Percentiles rank a stretch among this genome's conserved stretches.
Conservation (phyloP, 2,797 vertebrate species). For the Nannoperca obscura region DNA sequence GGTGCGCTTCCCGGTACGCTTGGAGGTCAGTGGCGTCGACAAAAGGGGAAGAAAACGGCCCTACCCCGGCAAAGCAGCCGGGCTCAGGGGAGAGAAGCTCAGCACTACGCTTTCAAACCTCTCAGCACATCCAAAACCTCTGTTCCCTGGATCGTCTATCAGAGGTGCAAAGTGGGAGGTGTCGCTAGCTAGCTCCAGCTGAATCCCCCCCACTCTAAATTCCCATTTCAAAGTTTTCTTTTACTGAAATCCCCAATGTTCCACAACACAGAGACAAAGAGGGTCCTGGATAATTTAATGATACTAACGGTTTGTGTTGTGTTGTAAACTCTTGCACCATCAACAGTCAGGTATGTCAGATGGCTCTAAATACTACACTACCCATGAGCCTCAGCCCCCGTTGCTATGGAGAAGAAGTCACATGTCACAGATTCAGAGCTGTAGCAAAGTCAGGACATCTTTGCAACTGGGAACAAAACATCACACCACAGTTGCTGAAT, state of each 20-base stretch:
- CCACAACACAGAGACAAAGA: neutral
- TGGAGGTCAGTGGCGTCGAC: slow-evolving; percentile 72
- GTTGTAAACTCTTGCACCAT: neutral
- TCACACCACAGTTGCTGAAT: too few species aligned
- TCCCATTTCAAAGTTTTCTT: neutral
- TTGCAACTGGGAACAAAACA: neutral
- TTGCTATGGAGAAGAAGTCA: slow-evolving; percentile 8
- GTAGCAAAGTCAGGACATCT: neutral
- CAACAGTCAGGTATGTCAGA: neutral
- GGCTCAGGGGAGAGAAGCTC: slow-evolving; percentile 29
- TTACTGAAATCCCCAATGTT: neutral
- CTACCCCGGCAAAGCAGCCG: slow-evolving; percentile 61
- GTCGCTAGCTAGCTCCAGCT: neutral
- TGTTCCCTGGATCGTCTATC: neutral
- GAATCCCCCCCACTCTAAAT: neutral
- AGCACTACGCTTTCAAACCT: slow-evolving; percentile 19
- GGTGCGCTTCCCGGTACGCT: slow-evolving; percentile 69
- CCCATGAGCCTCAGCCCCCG: neutral
- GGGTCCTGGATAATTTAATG: accelerated
- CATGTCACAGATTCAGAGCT: slow-evolving; percentile 2
- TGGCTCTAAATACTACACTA: slow-evolving; percentile 1
- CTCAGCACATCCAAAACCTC: neutral
- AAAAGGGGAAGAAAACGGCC: slow-evolving; percentile 57
- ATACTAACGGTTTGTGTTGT: too few species aligned
- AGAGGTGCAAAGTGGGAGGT: neutral